These are phyloP conservation scores for Phaetusa simplex DNA, from an alignment of 2,113 vertebrate species.

Conservation along the genomic window DNA sequence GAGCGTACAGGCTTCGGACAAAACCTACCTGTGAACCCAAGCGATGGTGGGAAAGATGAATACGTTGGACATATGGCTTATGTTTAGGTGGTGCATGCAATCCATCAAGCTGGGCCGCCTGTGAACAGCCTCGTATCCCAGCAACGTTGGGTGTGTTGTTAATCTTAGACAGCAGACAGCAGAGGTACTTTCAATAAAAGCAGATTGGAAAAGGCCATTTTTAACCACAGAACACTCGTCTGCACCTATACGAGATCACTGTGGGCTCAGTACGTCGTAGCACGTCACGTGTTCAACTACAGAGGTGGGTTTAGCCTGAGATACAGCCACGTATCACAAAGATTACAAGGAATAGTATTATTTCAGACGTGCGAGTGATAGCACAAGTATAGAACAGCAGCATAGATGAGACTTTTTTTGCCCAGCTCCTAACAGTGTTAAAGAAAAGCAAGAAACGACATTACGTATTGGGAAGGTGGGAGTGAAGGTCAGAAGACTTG, in stretches of 20 bases:
- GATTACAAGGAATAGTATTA: neutral
- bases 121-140: neutral
- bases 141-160: neutral
- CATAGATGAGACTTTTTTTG: neutral
- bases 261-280: neutral
- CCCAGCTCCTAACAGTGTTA: neutral
- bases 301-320: neutral
- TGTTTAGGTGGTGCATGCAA: neutral
- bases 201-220: neutral
- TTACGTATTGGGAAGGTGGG: neutral
- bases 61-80: neutral
- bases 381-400: neutral
- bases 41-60: neutral
- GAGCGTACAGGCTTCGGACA: fast-evolving
- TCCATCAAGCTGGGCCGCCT: neutral
- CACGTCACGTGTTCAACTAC: fast-evolving
- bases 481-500: neutral
- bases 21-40: neutral
- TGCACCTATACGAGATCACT: neutral
- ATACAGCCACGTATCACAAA: neutral
- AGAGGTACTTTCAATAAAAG: neutral
- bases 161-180: neutral
- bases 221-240: neutral
- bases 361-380: neutral
- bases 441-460: neutral